Percentiles rank a stretch among this genome's conserved stretches.
Evolutionary conservation across 2,888 invertebrate species (phyloP).

Genomic region (Clostera curtula): DNA sequence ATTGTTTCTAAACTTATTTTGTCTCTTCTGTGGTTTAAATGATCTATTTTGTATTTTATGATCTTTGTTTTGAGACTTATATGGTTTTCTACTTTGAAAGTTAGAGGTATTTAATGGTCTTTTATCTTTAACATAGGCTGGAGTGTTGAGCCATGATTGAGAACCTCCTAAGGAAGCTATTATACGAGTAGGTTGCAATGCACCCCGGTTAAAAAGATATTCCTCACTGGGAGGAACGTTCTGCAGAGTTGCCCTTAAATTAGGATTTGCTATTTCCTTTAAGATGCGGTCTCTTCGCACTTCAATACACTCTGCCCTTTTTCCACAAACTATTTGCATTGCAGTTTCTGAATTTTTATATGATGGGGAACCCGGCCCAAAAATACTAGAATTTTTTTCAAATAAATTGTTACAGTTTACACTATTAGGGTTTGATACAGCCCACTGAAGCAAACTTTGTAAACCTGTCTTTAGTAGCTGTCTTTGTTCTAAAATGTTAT

Average conservation of each 20-base stretch:
- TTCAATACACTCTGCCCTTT: constrained; percentile 1
- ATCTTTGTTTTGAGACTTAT: too few relatives aligned
- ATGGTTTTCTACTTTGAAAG: background rate
- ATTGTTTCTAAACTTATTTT: background rate
- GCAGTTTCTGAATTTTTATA: constrained; percentile 3
- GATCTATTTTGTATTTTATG: too few relatives aligned
- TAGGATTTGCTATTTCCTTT: background rate
- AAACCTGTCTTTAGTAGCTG: constrained; percentile 1
- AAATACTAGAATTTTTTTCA: background rate
- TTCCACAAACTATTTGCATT: constrained; percentile 8
- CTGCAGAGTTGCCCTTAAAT: background rate
- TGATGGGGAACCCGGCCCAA: constrained; percentile 4
- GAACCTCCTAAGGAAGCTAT: background rate
- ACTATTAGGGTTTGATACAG: background rate
- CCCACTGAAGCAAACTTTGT: constrained; percentile 2
- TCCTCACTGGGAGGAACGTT: background rate
- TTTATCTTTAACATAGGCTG: background rate
- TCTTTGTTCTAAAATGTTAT: constrained; percentile 1
- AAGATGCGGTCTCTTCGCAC: background rate
- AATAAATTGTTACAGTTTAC: constrained; percentile 1
- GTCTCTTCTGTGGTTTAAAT: too few relatives aligned
- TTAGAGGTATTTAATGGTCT: background rate
- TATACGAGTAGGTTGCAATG: background rate
- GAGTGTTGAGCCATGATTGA: constrained; percentile 1
- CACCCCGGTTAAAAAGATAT: background rate